Evolutionary conservation across 2,113 vertebrate species (phyloP), one percentile per base, ranked within the genome.

Genomic region (Peromyscus maniculatus): DNA sequence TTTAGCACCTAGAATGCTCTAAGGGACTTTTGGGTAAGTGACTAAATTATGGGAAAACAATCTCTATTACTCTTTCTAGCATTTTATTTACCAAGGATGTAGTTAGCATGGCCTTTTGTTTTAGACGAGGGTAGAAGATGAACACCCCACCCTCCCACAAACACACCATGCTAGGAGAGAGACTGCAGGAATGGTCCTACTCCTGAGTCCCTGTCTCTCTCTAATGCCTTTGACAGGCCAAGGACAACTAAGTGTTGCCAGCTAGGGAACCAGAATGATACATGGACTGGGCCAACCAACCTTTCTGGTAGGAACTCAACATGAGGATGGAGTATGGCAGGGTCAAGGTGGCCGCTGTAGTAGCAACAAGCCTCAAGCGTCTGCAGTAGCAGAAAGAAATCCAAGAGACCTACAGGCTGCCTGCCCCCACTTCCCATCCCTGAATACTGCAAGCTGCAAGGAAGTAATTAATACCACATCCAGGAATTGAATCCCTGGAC

Each of bases 401-500:
- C 69, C 31, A 46, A 66, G 64, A 84, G 82, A 72, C 1, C 57
- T 26, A 21, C 7, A 72, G 22, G 75, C 71, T 49, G 16, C 43
- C 4, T 26, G 24, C 62, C 22, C 67, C 83, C 78, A 69, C 39
- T 43, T 78, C 36, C 5, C 0, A 15, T 49, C 49, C 69, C 79
- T 1, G 19, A 83, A 87, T 67, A 75, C 49, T 49, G 1, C 17
- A 74, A 71, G 77, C 66, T 95, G 69, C 77, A 74, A 89, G 80
- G 94, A 96, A 96, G 86, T 96, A 87, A 96, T 97, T 93, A 79
- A 94, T 66, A 91, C 89, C 36, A 28, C 17, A 94, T 89, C 92
- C 96, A 96, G 93, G 95, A 97, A 94, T 93, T 52, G 69, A 89
- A 91, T 93, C 87, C 39, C 82, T 96, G 80, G n/a, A 87, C 91